A percentile compares a stretch with the other conserved stretches of the same genome.
Conservation (phyloP, 2,113 vertebrate species). For the Heteronetta atricapilla region DNA sequence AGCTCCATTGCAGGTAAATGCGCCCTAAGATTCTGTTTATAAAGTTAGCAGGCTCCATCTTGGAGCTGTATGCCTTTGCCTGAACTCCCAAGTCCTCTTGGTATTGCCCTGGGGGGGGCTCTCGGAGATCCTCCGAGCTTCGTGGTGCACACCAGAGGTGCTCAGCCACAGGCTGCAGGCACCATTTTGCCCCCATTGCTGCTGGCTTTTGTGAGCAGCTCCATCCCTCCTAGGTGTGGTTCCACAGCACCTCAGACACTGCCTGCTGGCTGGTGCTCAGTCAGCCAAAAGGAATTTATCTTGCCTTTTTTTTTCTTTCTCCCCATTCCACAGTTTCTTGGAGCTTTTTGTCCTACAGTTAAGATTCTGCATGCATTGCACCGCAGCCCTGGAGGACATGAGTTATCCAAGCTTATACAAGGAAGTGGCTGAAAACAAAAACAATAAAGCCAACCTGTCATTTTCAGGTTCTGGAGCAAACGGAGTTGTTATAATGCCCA, state of each 20-base stretch:
- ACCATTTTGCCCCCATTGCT: background rate
- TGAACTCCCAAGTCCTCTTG: background rate
- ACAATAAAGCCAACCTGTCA: background rate
- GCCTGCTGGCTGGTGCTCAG: background rate
- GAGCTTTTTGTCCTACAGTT: background rate
- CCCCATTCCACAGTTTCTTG: background rate
- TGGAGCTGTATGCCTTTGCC: background rate
- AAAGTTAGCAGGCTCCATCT: background rate
- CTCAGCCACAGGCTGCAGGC: background rate
- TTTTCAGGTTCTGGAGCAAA: background rate
- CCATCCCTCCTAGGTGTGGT: rapidly evolving
- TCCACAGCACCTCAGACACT: background rate
- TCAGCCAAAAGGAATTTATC: background rate
- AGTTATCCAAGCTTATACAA: background rate
- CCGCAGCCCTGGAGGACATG: background rate
- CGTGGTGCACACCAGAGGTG: background rate
- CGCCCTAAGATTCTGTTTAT: background rate
- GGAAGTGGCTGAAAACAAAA: background rate
- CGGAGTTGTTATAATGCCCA: background rate
- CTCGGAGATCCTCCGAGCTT: background rate
- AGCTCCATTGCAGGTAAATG: background rate
- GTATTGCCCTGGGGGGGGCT: background rate
- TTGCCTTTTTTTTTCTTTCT: background rate
- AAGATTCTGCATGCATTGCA: background rate
- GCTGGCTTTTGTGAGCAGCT: background rate